phyloP scores from a whole-genome alignment of 2,797 vertebrate species.

The Novumbra hubbsi region DNA sequence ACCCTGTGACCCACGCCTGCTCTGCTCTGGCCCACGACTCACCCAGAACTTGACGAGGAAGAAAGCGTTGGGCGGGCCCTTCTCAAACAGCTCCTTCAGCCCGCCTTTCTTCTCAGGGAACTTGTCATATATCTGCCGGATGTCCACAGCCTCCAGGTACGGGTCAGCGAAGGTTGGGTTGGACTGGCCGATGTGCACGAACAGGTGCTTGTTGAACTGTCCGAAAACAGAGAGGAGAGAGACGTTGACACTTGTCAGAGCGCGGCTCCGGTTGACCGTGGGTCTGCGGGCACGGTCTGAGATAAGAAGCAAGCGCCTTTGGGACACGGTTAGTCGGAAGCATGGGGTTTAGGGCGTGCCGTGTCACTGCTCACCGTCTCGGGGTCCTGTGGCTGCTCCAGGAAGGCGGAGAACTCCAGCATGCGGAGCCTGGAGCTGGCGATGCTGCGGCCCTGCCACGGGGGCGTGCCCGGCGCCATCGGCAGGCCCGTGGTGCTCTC shows the following conservation, averaged over 20 bases:
- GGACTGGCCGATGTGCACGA: slow-evolving; percentile 93
- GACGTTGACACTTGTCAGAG: neutral
- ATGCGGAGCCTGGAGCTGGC: slow-evolving; percentile 91
- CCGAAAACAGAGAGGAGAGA: slow-evolving; percentile 11
- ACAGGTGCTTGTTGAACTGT: slow-evolving; percentile 94
- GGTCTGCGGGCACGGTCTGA: neutral
- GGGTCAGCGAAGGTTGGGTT: slow-evolving; percentile 88
- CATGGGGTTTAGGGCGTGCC: slow-evolving; percentile 15
- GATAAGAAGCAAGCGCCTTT: neutral
- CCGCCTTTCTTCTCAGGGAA: slow-evolving; percentile 96
- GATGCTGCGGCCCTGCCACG: slow-evolving; percentile 90
- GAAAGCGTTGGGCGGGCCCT: slow-evolving; percentile 88
- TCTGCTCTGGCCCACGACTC: slow-evolving; percentile 51
- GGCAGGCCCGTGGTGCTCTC: slow-evolving; percentile 82
- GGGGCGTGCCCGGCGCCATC: slow-evolving; percentile 79
- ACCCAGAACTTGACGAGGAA: slow-evolving; percentile 99
- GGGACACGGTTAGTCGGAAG: neutral
- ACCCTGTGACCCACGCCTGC: neutral
- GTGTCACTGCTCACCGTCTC: slow-evolving; percentile 80
- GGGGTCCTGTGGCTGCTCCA: slow-evolving; percentile 90
- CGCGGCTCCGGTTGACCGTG: neutral
- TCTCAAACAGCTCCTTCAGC: slow-evolving; percentile 93
- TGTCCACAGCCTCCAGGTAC: slow-evolving; percentile 92
- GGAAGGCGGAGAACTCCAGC: slow-evolving; percentile 94
- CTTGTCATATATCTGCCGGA: slow-evolving; percentile 96